Evolutionary conservation across 2,797 vertebrate species (phyloP).

Genomic region (Enteromius argenteus): DNA sequence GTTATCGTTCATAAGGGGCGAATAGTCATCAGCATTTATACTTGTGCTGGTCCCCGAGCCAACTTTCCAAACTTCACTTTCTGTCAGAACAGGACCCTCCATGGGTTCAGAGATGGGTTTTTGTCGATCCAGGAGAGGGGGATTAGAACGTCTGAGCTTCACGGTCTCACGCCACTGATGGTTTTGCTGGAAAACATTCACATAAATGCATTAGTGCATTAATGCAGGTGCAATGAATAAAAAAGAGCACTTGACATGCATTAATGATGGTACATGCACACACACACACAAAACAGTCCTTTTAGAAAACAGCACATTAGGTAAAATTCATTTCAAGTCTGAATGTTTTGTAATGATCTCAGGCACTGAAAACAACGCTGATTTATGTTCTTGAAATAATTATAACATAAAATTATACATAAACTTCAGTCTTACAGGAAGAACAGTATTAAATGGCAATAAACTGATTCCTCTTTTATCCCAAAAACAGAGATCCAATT

Average conservation of each 20-base stretch:
- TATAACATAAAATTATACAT: neutral
- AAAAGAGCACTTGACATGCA: neutral
- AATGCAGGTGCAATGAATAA: constrained; percentile 3
- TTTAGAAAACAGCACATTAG: neutral
- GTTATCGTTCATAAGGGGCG: constrained; percentile 7
- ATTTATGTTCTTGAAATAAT: neutral
- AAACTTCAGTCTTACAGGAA: neutral
- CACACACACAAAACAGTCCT: neutral
- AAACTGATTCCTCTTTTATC: neutral
- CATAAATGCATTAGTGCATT: constrained; percentile 22
- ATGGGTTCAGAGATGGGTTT: constrained; percentile 58
- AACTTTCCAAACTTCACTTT: constrained; percentile 65
- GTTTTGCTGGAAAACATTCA: constrained; percentile 42
- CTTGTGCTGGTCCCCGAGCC: constrained; percentile 53
- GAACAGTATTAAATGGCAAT: neutral
- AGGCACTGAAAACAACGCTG: neutral
- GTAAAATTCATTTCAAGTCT: neutral
- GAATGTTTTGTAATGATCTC: neutral
- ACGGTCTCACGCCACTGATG: constrained; percentile 8
- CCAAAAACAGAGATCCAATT: neutral
- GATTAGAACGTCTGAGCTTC: neutral
- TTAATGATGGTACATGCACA: neutral
- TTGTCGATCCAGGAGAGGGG: neutral
- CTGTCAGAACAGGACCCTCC: constrained; percentile 64
- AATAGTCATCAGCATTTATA: constrained; percentile 22